Percentiles rank a stretch among this genome's conserved stretches.
Evolutionary conservation across 2,888 invertebrate species (phyloP).

Genomic region (Lycocerus yunnanus): DNA sequence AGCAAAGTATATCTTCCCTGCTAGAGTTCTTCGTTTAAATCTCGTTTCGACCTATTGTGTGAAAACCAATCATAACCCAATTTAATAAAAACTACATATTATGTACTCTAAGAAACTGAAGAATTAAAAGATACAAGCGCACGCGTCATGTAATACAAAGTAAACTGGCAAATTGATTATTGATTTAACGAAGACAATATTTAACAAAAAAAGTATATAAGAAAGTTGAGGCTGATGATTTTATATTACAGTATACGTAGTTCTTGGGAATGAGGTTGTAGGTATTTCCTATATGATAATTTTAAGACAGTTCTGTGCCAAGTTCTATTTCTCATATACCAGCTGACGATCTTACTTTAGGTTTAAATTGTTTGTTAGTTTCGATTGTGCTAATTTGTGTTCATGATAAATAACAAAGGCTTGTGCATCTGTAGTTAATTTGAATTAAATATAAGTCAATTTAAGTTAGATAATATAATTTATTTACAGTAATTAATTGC

Average conservation of each 20-base stretch:
- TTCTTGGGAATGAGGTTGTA: neutral
- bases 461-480: neutral
- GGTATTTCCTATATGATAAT: neutral
- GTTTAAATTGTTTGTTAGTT: neutral
- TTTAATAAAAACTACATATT: too few species aligned
- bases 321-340: slow-evolving; percentile 9
- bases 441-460: neutral
- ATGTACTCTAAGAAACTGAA: too few species aligned
- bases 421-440: neutral
- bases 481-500: neutral
- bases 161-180: neutral
- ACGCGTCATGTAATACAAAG: neutral
- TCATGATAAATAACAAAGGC: neutral
- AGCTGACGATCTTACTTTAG: neutral
- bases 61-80: too few species aligned
- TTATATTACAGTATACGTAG: neutral
- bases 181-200: neutral
- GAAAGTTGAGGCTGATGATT: neutral
- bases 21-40: too few species aligned
- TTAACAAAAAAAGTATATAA: neutral
- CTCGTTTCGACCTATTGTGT: too few species aligned
- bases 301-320: slow-evolving; percentile 6
- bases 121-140: neutral
- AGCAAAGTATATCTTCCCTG: too few species aligned
- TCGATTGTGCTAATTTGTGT: neutral